These are phyloP conservation scores for Margaritifera margaritifera DNA, from an alignment of 2,888 invertebrate genomes.

Conservation along the genomic window DNA sequence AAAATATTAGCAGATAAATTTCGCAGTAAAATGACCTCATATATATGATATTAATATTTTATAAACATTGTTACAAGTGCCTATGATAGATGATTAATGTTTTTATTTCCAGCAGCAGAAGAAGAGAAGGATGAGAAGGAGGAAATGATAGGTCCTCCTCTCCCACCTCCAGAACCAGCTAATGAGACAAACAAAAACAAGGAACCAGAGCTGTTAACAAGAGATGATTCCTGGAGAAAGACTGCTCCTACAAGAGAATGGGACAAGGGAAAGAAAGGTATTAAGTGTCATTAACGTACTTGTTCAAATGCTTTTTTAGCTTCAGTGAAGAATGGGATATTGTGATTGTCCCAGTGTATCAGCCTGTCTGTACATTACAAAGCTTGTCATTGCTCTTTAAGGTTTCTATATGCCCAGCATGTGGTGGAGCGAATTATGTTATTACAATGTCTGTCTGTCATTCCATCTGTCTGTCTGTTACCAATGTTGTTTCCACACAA, in stretches of 20 bases:
- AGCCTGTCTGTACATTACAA: too few relatives aligned
- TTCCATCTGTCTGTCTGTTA: too few relatives aligned
- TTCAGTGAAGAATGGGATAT: background rate
- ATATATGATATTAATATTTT: conserved; percentile 2
- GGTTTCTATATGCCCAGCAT: too few relatives aligned
- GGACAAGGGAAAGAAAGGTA: conserved; percentile 64
- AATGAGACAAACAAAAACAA: conserved; percentile 20
- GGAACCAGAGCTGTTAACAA: conserved; percentile 38
- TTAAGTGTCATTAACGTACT: background rate
- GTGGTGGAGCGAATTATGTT: too few relatives aligned
- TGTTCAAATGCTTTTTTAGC: background rate
- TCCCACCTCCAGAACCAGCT: background rate
- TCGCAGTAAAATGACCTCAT: too few relatives aligned
- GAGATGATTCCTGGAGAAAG: conserved; percentile 37
- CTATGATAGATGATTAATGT: too few relatives aligned
- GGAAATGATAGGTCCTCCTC: conserved; percentile 5
- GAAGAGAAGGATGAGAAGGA: conserved; percentile 14
- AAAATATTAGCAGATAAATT: too few relatives aligned
- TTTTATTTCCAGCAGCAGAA: background rate
- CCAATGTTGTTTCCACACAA: too few relatives aligned
- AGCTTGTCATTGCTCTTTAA: too few relatives aligned
- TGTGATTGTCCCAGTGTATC: too few relatives aligned
- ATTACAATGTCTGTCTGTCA: too few relatives aligned
- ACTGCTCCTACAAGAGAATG: conserved; percentile 50
- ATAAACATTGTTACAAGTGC: too few relatives aligned